Percentiles rank a stretch among this genome's conserved stretches.
Conservation (phyloP, 2,113 vertebrate species). For the Erythrocebus patas region DNA sequence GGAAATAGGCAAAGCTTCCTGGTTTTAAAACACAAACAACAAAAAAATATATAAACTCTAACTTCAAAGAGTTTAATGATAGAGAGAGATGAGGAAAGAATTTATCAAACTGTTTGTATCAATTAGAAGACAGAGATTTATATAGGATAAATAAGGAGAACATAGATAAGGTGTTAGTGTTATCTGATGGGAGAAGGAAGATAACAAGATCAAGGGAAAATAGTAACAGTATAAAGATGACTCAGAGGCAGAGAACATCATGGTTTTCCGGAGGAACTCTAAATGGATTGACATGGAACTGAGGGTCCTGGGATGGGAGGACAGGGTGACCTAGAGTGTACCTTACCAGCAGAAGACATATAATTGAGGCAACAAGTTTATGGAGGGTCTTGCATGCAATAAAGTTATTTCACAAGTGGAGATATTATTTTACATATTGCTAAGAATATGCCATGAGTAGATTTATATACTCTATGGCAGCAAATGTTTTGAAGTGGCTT, state of each 20-base stretch:
- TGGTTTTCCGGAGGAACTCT: neutral
- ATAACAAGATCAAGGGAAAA: neutral
- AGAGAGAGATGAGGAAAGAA: neutral
- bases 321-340: accelerated
- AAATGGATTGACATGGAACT: neutral
- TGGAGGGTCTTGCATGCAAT: neutral
- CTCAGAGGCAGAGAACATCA: neutral
- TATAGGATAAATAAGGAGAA: neutral
- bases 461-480: neutral
- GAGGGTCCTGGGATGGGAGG: accelerated
- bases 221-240: neutral
- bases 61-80: neutral
- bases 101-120: neutral
- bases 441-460: neutral
- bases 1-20: neutral
- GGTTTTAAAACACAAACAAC: neutral
- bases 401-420: neutral
- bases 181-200: accelerated
- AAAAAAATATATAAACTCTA: neutral
- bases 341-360: neutral
- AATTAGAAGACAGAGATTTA: neutral
- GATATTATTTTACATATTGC: neutral
- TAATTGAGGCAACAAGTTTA: neutral
- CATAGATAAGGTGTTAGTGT: accelerated
- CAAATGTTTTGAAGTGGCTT: neutral